Base-by-base conservation (phyloP, 2,113 vertebrate species). In the Anser cygnoides region DNA sequence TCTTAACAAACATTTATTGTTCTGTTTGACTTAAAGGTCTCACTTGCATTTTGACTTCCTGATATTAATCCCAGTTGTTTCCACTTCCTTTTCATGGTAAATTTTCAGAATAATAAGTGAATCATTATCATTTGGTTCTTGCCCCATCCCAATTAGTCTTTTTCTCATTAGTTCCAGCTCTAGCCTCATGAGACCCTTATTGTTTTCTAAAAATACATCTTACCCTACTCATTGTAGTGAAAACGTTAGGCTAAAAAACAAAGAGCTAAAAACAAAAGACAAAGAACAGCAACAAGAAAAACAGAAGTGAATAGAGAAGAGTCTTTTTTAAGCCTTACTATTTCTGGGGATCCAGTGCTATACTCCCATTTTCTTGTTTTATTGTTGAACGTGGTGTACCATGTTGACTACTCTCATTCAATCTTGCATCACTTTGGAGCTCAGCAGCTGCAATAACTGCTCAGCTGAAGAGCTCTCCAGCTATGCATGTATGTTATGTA, bases 141-240 rank as follows among this genome's bases (percentile, higher is more conserved):
- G 39, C 58, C 77, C 19, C 75, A 62, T 39, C 7, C 20, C 73
- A 65, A 10, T 78, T 83, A 95, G 49, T 86, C 63, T 92, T 87
- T 84, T 92, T 80, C 76, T 74, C 58, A 79, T 70, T 86, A 87
- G 54, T 84, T 44, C 6, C 62, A 75, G 61, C 46, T 84, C 39
- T 35, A 93, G 28, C 18, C 74, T 79, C 81, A 19, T 13, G 52
- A 93, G 62, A 61, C 26, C 4, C 70, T 63, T 78, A 92, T 43
- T 93, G 66, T 94, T 59, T 70, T 84, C 75, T 83, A 91, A 95
- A 95, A 93, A 91, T 89, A 90, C 11, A 44, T 55, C 44, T 70
- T 46, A 4, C 23, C 21, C 44, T 88, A 52, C 25, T 66, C 31
- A 85, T 29, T 70, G 29, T 29, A 54, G 12, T 21, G 50, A 92